phyloP scores from a whole-genome alignment of 1,140 invertebrate genomes.

The Andricus grossulariae region DNA sequence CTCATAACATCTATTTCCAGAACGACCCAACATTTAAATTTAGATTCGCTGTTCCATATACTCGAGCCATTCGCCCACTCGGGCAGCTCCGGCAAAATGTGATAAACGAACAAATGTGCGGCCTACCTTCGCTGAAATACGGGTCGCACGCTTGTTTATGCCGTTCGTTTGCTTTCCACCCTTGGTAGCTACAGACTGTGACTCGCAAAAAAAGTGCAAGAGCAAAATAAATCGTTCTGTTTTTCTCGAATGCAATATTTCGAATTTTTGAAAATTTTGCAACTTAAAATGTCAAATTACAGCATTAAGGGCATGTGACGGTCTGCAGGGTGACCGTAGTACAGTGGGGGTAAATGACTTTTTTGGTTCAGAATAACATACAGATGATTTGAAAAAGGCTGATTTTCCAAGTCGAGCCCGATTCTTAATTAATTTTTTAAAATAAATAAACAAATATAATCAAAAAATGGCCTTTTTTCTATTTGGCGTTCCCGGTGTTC shows the following conservation, averaged over 20 bases:
- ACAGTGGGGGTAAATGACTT: too few relatives aligned
- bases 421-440: too few relatives aligned
- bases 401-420: too few relatives aligned
- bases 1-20: constrained; percentile 77
- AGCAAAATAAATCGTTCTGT: neutral
- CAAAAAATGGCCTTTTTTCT: too few relatives aligned
- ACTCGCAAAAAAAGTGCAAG: neutral
- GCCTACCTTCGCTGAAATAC: constrained; percentile 39
- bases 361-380: too few relatives aligned
- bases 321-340: too few relatives aligned
- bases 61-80: constrained; percentile 70
- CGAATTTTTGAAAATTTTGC: too few relatives aligned
- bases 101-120: constrained; percentile 63
- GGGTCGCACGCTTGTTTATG: constrained; percentile 38
- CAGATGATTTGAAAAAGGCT: too few relatives aligned
- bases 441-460: too few relatives aligned
- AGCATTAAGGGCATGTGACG: too few relatives aligned
- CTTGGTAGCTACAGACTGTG: neutral
- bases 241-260: neutral
- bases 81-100: constrained; percentile 59
- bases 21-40: constrained; percentile 73
- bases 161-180: constrained; percentile 6
- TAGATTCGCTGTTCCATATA: constrained; percentile 75
- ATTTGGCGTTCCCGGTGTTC: too few relatives aligned
- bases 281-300: too few relatives aligned